A percentile compares a stretch with the other conserved stretches of the same genome.
phyloP scores from a whole-genome alignment of 2,888 invertebrate species.

The Diplolepis rosae region DNA sequence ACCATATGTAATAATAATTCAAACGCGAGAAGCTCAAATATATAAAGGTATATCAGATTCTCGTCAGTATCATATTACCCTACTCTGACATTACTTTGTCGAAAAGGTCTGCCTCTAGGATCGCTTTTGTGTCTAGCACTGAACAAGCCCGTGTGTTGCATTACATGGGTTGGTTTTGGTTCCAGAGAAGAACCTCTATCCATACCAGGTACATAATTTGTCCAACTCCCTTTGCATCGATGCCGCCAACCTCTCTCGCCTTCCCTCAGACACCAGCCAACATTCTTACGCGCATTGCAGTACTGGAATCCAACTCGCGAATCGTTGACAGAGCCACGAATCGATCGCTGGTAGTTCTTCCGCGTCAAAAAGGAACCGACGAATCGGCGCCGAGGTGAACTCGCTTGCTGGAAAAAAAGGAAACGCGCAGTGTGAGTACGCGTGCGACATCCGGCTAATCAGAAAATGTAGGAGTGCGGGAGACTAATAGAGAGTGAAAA shows the following conservation, averaged over 20 bases:
- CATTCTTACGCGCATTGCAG: constrained; percentile 45
- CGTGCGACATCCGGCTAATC: constrained; percentile 52
- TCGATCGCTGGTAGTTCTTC: constrained; percentile 63
- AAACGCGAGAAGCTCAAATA: neutral
- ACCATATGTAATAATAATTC: too few relatives aligned
- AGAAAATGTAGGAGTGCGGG: constrained; percentile 71
- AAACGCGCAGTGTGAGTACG: constrained; percentile 23
- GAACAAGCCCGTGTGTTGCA: constrained; percentile 3
- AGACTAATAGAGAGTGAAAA: constrained; percentile 74
- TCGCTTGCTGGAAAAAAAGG: constrained; percentile 44
- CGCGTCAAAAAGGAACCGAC: constrained; percentile 65
- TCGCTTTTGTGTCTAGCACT: constrained; percentile 23
- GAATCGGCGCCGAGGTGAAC: constrained; percentile 47
- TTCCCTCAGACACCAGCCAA: constrained; percentile 19
- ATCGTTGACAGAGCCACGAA: constrained; percentile 54
- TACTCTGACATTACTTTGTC: constrained; percentile 16
- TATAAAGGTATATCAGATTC: neutral
- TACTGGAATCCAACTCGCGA: constrained; percentile 52
- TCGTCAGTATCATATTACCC: neutral
- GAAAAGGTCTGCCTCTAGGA: constrained; percentile 13
- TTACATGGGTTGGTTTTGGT: constrained; percentile 17
- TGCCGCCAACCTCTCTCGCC: constrained; percentile 47
- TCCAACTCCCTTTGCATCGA: constrained; percentile 52
- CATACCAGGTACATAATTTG: constrained; percentile 43
- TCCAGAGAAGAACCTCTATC: neutral